These are phyloP conservation scores for Agapornis canus DNA, from an alignment of 2,797 vertebrate species.

Conservation along the genomic window DNA sequence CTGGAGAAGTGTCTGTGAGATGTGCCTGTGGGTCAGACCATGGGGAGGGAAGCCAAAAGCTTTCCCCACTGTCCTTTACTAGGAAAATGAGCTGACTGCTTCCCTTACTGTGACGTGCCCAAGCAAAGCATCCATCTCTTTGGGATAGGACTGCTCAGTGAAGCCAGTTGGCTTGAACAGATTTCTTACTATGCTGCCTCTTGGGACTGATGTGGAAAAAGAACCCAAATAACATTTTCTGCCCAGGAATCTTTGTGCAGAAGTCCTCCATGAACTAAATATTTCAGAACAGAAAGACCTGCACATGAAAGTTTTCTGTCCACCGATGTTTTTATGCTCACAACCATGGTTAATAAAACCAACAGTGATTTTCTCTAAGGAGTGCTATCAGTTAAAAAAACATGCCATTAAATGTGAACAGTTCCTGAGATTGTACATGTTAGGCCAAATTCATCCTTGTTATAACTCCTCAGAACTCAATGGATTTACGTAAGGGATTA, in stretches of 20 bases:
- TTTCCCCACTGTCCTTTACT: background rate
- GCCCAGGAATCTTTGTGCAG: background rate
- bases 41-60: background rate
- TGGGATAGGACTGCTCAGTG: background rate
- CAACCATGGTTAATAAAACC: constrained; percentile 12
- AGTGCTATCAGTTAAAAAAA: constrained; percentile 1
- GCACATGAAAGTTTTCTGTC: background rate
- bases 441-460: background rate
- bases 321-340: background rate
- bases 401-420: background rate
- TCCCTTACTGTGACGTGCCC: background rate
- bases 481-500: constrained; percentile 36
- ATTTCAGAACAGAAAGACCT: background rate
- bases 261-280: background rate
- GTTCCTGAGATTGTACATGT: background rate
- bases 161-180: background rate
- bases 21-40: background rate
- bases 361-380: constrained; percentile 9
- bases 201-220: background rate
- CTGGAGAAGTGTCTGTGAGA: background rate
- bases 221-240: background rate
- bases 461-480: background rate
- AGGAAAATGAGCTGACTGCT: background rate
- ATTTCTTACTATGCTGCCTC: background rate
- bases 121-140: background rate